phyloP scores from a whole-genome alignment of 1,140 invertebrate genomes.

The Calliopsis andreniformis region DNA sequence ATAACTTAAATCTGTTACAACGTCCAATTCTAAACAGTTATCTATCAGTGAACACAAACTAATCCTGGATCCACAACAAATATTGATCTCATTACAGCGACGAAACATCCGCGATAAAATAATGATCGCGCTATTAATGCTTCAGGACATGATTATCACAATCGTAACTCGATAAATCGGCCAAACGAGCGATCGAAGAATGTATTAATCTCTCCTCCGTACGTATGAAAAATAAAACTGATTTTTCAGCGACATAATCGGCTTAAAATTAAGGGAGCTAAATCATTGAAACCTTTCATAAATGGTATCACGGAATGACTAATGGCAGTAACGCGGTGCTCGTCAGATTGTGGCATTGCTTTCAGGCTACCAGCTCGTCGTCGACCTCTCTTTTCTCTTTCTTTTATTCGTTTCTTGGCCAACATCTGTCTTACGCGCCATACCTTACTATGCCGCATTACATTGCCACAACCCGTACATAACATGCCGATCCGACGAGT shows the following conservation, averaged over 20 bases:
- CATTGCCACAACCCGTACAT: slow-evolving; percentile 53
- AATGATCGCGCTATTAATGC: too few species aligned
- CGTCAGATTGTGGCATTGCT: slow-evolving; percentile 45
- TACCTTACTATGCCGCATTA: slow-evolving; percentile 45
- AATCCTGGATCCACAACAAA: too few species aligned
- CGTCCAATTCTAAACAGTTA: too few species aligned
- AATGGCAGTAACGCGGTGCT: slow-evolving; percentile 1
- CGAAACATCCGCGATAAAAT: too few species aligned
- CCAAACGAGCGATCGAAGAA: too few species aligned
- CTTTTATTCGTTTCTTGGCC: slow-evolving; percentile 62
- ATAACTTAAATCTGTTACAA: too few species aligned
- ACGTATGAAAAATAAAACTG: background rate
- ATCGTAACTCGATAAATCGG: too few species aligned
- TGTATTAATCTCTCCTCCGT: too few species aligned
- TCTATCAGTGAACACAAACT: too few species aligned
- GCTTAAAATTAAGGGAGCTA: background rate
- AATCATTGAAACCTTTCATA: slow-evolving; percentile 9
- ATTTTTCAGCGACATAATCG: background rate
- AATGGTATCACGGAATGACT: background rate
- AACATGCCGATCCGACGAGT: slow-evolving; percentile 51
- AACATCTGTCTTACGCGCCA: slow-evolving; percentile 69
- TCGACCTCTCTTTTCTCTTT: slow-evolving; percentile 40
- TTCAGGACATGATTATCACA: too few species aligned
- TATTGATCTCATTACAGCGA: too few species aligned
- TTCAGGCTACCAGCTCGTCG: slow-evolving; percentile 47